A percentile compares a stretch with the other conserved stretches of the same genome.
Conservation (phyloP, 2,888 invertebrate species). For the Agonopterix heracliana region DNA sequence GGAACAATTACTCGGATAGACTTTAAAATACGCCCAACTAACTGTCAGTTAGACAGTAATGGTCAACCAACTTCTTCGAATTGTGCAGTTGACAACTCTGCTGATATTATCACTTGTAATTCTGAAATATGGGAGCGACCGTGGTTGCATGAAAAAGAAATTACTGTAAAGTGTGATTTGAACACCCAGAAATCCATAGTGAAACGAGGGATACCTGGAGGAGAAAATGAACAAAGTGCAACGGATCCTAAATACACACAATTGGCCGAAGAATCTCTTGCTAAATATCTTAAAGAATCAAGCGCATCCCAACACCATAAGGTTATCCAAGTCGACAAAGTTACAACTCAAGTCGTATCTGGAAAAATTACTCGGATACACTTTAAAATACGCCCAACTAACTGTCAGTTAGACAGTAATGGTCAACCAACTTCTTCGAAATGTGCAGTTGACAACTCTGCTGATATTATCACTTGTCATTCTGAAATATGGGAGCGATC, state of each 20-base stretch:
- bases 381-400: slow-evolving; percentile 14
- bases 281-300: slow-evolving; percentile 16
- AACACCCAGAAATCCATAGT: slow-evolving; percentile 10
- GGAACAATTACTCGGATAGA: slow-evolving; percentile 19
- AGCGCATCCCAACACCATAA: slow-evolving; percentile 12
- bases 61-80: slow-evolving; percentile 2
- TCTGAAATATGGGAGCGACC: slow-evolving; percentile 74
- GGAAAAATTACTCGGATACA: slow-evolving; percentile 62
- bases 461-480: slow-evolving; percentile 21
- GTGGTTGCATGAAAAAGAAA: slow-evolving; percentile 65
- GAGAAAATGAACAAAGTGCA: slow-evolving; percentile 17
- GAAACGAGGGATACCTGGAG: slow-evolving; percentile 7
- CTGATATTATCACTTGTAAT: slow-evolving; percentile 34
- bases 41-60: slow-evolving; percentile 5
- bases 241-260: slow-evolving; percentile 23
- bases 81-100: not conserved
- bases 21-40: slow-evolving; percentile 15
- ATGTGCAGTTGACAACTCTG: not conserved
- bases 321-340: slow-evolving; percentile 40
- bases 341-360: slow-evolving; percentile 56
- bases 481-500: slow-evolving; percentile 25
- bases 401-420: slow-evolving; percentile 7
- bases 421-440: not conserved
- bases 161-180: slow-evolving; percentile 9
- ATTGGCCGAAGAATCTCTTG: slow-evolving; percentile 35